Evolutionary conservation across 1,140 invertebrate genomes (phyloP), one percentile per base, ranked within the genome.

Genomic region (Littorina saxatilis): DNA sequence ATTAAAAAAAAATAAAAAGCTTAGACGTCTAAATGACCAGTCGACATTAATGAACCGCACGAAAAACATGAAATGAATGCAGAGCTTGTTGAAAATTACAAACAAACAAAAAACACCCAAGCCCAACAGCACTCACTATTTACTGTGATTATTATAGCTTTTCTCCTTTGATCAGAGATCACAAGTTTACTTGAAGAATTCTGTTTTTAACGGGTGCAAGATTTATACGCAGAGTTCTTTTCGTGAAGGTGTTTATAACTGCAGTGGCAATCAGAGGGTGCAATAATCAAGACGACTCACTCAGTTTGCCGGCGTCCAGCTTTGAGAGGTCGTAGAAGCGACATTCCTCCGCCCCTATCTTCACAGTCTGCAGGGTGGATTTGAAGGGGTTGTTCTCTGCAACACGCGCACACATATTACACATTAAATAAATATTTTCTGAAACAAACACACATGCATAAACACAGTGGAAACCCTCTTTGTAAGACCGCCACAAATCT

Each of bases 281-380:
- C 20, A 68, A 29, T n/a, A n/a, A n/a, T n/a, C n/a, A n/a, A n/a
- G n/a, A 52, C 32, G 0, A 90, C 94, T 95, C 94, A 98, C 96
- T 95, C 94, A 97, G 97, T 94, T 96, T 94, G 81, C 93, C 90
- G 80, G 92, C 92, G 40, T 88, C 95, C 94, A 90, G 96, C 93
- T 66, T 92, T 86, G 94, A 88, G 43, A 98, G 87, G 92, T 97
- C 96, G 93, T 94, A 98, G 89, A 96, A 98, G 81, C 95, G 94
- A 87, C 94, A 96, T 1, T 94, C 91, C 66, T 95, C 94, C 0
- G 94, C 95, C 83, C 94, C 94, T 40, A 96, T 90, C 4, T 93
- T 92, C 39, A 97, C 90, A 1, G 94, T 93, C 90, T 96, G 96
- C 77, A 96, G 86, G 37, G 95, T 93, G 63, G 94, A 92, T 50